Percentiles rank a stretch among this genome's conserved stretches.
Evolutionary conservation across 2,888 invertebrate genomes (phyloP).

Genomic region (Trichopria drosophilae): DNA sequence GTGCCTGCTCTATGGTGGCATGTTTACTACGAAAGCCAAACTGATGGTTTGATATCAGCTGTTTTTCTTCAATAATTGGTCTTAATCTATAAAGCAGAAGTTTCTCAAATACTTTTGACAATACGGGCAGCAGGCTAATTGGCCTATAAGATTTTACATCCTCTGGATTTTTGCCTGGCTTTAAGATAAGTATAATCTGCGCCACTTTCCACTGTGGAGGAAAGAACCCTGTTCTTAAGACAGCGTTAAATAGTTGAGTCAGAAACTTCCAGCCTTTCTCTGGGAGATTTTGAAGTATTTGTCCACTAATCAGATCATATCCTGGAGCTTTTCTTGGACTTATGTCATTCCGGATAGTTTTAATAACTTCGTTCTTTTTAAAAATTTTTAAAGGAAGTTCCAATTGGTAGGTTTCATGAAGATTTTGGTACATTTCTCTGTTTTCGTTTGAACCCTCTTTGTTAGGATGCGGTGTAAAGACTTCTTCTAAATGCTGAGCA

Average conservation of each 20-base stretch:
- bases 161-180: constrained; percentile 35
- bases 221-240: constrained; percentile 35
- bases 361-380: not conserved
- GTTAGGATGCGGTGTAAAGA: constrained; percentile 32
- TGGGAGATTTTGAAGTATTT: constrained; percentile 38
- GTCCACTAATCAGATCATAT: constrained; percentile 38
- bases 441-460: constrained; percentile 3
- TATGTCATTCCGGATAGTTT: constrained; percentile 12
- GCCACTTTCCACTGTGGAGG: constrained; percentile 40
- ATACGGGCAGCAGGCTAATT: constrained; percentile 34
- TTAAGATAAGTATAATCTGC: constrained; percentile 30
- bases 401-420: constrained; percentile 9
- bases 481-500: constrained; percentile 30
- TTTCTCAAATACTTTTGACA: constrained; percentile 40
- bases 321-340: constrained; percentile 34
- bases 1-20: constrained; percentile 33
- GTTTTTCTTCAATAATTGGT: constrained; percentile 13
- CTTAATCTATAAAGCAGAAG: constrained; percentile 33
- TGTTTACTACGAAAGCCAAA: constrained; percentile 32
- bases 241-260: constrained; percentile 38
- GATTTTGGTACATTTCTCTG: not conserved
- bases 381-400: constrained; percentile 1
- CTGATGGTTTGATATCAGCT: constrained; percentile 32
- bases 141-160: constrained; percentile 35
- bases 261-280: constrained; percentile 34